Evolutionary conservation across 2,113 vertebrate genomes (phyloP), one percentile per base, ranked within the genome.

Genomic region (Theropithecus gelada): DNA sequence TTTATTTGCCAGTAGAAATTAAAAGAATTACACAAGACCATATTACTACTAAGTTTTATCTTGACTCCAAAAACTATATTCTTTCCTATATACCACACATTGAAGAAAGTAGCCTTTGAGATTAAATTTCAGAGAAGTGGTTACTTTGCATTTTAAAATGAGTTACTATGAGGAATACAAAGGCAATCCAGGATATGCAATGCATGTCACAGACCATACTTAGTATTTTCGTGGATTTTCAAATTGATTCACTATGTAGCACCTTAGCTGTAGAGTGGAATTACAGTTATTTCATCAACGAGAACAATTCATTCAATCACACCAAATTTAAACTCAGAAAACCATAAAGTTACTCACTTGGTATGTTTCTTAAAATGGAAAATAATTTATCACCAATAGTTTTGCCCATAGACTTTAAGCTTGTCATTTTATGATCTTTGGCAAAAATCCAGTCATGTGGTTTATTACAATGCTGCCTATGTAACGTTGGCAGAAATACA

Each of bases 351-450:
- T 79, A 73, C 78, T 88, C 50, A 95, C 18, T 96, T 66, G 27
- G 48, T 94, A 78, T 95, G 66, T 98, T 97, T 97, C 17, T 89
- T 94, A 14, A 95, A 97, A 97, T 76, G 81, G 94, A 97, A 95
- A 98, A 89, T 80, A 88, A 96, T 98, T 97, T 95, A 91, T 90
- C 88, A 90, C 35, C 75, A 97, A 82, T 95, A 88, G 75, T 83
- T 98, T 6, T 76, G 93, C 30, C 75, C 84, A 70, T 40, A 96
- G 27, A 35, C 32, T 96, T 98, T 85, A 92, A 98, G 38, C 13
- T 35, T 97, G 66, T 88, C 79, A 90, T 96, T 97, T 93, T 72
- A 97, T 91, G 87, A 48, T 84, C 72, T 91, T 97, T 98, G 97
- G 93, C 87, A 96, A 97, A 66, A 98, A 8, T 90, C 95, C 95